Evolutionary conservation across 2,888 invertebrate genomes (phyloP).

Genomic region (Pollenia griseotomentosa): DNA sequence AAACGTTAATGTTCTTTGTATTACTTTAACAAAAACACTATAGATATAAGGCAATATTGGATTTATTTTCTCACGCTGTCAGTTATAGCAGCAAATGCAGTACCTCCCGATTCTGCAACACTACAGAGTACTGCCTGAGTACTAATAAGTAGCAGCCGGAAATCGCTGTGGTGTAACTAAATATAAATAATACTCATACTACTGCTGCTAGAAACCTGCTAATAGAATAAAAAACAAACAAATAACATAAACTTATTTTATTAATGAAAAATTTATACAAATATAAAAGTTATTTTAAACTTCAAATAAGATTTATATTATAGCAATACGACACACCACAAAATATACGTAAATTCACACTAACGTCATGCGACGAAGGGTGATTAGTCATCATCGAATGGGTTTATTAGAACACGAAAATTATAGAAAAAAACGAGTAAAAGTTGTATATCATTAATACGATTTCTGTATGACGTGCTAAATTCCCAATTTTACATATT

Average conservation of each 20-base stretch:
- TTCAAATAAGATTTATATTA: slow-evolving; percentile 40
- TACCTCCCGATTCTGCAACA: slow-evolving; percentile 27
- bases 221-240: not conserved
- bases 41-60: slow-evolving; percentile 51
- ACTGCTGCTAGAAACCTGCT: slow-evolving; percentile 9
- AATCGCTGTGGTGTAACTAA: slow-evolving; percentile 69
- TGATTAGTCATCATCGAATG: slow-evolving; percentile 56
- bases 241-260: slow-evolving; percentile 51
- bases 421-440: slow-evolving; percentile 1
- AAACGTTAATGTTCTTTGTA: slow-evolving; percentile 51
- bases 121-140: not conserved
- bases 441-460: too few relatives aligned
- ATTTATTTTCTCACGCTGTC: slow-evolving; percentile 71
- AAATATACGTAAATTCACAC: slow-evolving; percentile 65
- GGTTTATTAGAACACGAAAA: slow-evolving; percentile 40
- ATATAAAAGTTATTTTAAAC: slow-evolving; percentile 10
- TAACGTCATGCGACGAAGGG: slow-evolving; percentile 34
- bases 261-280: slow-evolving; percentile 61
- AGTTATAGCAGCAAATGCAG: slow-evolving; percentile 29
- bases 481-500: too few relatives aligned
- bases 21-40: slow-evolving; percentile 35
- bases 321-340: not conserved
- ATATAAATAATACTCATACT: slow-evolving; percentile 58
- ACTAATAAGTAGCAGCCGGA: slow-evolving; percentile 65
- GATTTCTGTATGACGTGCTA: too few relatives aligned